Evolutionary conservation across 1,140 invertebrate species (phyloP).

Genomic region (Daktulosphaira vitifoliae): DNA sequence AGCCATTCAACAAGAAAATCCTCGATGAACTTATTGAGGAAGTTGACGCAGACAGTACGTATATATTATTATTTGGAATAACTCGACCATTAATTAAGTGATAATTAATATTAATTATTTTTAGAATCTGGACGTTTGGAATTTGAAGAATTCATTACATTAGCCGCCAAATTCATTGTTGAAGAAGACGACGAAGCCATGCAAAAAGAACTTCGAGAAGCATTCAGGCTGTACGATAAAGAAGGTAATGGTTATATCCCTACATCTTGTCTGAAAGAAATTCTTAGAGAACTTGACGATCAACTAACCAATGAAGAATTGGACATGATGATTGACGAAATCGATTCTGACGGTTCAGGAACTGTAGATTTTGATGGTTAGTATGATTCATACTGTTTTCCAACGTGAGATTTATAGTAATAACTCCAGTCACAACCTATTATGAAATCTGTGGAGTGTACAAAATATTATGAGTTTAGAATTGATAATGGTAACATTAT

Average conservation of each 20-base stretch:
- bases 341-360: conserved; percentile 87
- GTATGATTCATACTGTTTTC: conserved; percentile 16
- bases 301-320: conserved; percentile 85
- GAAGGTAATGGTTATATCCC: conserved; percentile 92
- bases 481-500: too few species aligned
- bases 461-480: not conserved
- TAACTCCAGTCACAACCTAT: not conserved
- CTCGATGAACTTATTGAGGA: conserved; percentile 90
- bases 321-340: conserved; percentile 93
- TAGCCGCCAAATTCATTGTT: conserved; percentile 88
- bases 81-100: not conserved
- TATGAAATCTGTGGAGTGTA: not conserved
- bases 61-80: conserved; percentile 15
- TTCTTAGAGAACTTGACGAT: conserved; percentile 83
- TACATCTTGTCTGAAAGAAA: conserved; percentile 82
- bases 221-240: conserved; percentile 82
- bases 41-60: conserved; percentile 90
- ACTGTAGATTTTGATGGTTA: conserved; percentile 64
- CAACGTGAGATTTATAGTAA: not conserved
- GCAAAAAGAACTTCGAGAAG: conserved; percentile 85
- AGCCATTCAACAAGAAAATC: conserved; percentile 91
- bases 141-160: conserved; percentile 88
- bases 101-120: conserved; percentile 25
- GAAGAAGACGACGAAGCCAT: conserved; percentile 89
- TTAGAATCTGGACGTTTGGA: conserved; percentile 86